These are phyloP conservation scores for Ramazzottius varieornatus DNA, from an alignment of 2,888 invertebrate genomes.

Conservation along the genomic window DNA sequence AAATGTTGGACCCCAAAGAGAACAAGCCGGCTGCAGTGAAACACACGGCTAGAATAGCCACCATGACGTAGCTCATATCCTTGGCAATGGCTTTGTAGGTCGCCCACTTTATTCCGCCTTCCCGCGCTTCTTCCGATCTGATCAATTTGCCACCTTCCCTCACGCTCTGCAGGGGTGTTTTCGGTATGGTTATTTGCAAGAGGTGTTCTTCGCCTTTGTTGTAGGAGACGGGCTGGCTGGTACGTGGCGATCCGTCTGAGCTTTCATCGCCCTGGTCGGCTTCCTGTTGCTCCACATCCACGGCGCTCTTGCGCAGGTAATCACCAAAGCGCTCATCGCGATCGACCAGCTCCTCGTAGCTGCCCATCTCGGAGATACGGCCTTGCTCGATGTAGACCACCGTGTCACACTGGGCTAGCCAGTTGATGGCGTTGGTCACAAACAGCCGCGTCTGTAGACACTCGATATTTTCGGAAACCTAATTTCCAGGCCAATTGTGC, in stretches of 20 bases:
- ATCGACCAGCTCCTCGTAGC: slow-evolving; percentile 23
- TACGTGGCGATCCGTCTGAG: too few relatives aligned
- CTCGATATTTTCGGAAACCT: too few relatives aligned
- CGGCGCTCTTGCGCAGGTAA: slow-evolving; percentile 18
- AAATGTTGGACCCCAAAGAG: not conserved
- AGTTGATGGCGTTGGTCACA: slow-evolving; percentile 27
- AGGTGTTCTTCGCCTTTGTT: too few relatives aligned
- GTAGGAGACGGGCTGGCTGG: too few relatives aligned
- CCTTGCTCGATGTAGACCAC: slow-evolving; percentile 24
- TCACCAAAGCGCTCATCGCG: slow-evolving; percentile 24
- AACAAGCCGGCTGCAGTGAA: not conserved
- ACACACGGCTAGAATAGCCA: not conserved
- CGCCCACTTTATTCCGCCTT: not conserved
- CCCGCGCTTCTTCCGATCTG: too few relatives aligned
- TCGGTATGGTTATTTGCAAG: too few relatives aligned
- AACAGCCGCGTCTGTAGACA: slow-evolving; percentile 26
- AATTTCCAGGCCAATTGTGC: too few relatives aligned
- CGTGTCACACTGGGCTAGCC: slow-evolving; percentile 22
- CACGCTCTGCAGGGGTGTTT: too few relatives aligned
- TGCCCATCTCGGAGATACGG: slow-evolving; percentile 22
- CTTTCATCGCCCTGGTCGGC: too few relatives aligned
- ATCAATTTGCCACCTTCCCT: too few relatives aligned
- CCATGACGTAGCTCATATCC: not conserved
- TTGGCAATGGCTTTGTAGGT: not conserved
- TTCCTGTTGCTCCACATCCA: too few relatives aligned